A percentile compares a stretch with the other conserved stretches of the same genome.
phyloP scores from a whole-genome alignment of 2,888 invertebrate genomes.

The Macrophya annulata region DNA sequence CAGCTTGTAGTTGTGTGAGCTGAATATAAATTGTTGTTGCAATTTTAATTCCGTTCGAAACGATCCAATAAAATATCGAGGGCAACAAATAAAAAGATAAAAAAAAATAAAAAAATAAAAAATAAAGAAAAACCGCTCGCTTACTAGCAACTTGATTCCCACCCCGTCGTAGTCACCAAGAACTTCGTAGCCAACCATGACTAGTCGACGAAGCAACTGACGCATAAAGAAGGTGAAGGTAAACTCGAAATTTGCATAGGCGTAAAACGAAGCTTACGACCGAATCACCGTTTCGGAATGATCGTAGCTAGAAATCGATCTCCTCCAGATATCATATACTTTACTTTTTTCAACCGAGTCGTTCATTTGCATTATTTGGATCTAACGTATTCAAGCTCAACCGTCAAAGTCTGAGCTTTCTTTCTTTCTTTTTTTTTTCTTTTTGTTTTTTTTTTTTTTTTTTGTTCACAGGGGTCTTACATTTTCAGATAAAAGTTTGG shows the following conservation, averaged over 20 bases:
- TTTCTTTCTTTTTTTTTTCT: background rate
- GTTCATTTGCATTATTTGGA: slow-evolving; percentile 34
- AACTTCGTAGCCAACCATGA: slow-evolving; percentile 16
- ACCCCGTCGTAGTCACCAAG: slow-evolving; percentile 9
- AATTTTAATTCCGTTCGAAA: slow-evolving; percentile 58
- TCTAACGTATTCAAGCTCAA: background rate
- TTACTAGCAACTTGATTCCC: slow-evolving; percentile 20
- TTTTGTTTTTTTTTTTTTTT: background rate
- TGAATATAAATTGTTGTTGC: slow-evolving; percentile 57
- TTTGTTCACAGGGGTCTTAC: background rate
- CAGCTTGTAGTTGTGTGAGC: slow-evolving; percentile 33
- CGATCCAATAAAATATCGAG: slow-evolving; percentile 56
- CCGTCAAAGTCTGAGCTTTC: background rate
- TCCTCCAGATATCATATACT: slow-evolving; percentile 23
- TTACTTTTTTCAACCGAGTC: background rate
- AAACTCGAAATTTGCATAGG: slow-evolving; percentile 68
- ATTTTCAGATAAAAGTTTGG: background rate
- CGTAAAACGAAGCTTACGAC: slow-evolving; percentile 62
- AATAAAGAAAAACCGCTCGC: slow-evolving; percentile 4
- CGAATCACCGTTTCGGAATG: slow-evolving; percentile 35
- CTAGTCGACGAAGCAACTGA: slow-evolving; percentile 34
- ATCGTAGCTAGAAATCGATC: slow-evolving; percentile 32
- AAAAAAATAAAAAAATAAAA: no score
- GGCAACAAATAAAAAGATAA: background rate
- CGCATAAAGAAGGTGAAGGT: slow-evolving; percentile 42